Conservation (phyloP, 64 coral and sea anemone species). For the Montipora efflorescens region DNA sequence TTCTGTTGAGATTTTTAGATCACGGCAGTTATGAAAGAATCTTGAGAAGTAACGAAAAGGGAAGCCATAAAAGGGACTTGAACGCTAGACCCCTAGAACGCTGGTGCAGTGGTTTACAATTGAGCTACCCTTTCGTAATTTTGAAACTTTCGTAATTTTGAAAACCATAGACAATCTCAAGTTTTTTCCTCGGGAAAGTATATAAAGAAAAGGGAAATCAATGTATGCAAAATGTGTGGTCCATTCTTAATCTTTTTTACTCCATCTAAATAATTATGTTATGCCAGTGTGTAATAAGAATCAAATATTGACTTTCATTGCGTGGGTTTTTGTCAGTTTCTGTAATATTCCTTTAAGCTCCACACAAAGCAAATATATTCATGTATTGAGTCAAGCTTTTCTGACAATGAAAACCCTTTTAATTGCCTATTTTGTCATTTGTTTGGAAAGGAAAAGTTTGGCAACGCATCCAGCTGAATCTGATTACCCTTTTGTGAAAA, state of each 20-base stretch:
- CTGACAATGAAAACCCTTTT: neutral
- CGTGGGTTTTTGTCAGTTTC: neutral
- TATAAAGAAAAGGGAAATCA: neutral
- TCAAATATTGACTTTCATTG: neutral
- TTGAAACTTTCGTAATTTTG: no score
- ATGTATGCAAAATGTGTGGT: neutral
- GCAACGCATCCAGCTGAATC: neutral
- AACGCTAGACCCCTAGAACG: no score
- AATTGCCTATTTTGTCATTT: neutral
- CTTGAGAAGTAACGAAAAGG: no score
- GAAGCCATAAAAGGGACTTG: no score
- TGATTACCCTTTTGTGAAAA: no score
- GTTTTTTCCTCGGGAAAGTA: neutral
- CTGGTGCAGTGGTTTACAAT: no score
- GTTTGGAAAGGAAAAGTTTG: neutral
- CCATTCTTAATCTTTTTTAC: neutral
- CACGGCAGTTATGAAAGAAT: no score
- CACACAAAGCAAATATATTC: no score
- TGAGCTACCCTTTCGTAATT: no score
- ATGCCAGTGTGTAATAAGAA: neutral
- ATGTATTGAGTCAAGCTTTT: no score
- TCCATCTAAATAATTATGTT: neutral
- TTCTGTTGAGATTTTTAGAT: neutral
- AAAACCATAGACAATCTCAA: no score
- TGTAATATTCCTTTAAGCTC: neutral